Evolutionary conservation across 2,113 vertebrate species (phyloP), one percentile per base, ranked within the genome.

Genomic region (Monarcha castaneiventris): DNA sequence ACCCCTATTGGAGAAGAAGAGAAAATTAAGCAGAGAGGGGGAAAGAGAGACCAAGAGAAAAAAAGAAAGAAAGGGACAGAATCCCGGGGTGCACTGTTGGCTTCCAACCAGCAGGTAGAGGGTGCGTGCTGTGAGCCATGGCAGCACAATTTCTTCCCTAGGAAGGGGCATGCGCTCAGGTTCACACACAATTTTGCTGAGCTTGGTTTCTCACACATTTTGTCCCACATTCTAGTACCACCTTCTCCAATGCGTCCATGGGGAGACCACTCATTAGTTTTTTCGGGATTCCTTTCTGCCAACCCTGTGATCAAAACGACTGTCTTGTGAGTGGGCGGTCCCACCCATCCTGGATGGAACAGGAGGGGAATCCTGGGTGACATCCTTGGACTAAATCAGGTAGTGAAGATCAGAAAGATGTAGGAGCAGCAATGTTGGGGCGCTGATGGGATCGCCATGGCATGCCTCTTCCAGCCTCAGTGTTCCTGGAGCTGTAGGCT

Each of bases 91-190:
- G 54, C 27, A 18, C 37, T 6, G 1, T 3, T 5, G 3, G 46
- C 14, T 44, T 32, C 26, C 21, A 27, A 12, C 9, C 26, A 26
- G 62, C 37, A 59, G 32, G 37, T 8, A 4, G 0, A 68, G 27
- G 22, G 21, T 51, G 22, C 0, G 0, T 21, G 52, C 44, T 27
- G 32, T 0, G 2, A 64, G 49, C 33, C 0, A 0, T 12, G 39
- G 33, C 43, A 67, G 44, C 61, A 49, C 61, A 32, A 17, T 21
- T 58, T 17, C 72, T 14, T 32, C 25, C 52, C 30, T 0, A 1
- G 16, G 16, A 16, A 30, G 41, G 25, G 35, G 12, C 0, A 0
- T 11, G 21, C 4, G 2, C 44, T 27, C 62, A 59, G 21, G 32
- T 35, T 37, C 62, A 27, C 1, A 18, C 9, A 3, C 13, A 7